Conservation (phyloP, 2,888 invertebrate species). For the Sympetrum striolatum region DNA sequence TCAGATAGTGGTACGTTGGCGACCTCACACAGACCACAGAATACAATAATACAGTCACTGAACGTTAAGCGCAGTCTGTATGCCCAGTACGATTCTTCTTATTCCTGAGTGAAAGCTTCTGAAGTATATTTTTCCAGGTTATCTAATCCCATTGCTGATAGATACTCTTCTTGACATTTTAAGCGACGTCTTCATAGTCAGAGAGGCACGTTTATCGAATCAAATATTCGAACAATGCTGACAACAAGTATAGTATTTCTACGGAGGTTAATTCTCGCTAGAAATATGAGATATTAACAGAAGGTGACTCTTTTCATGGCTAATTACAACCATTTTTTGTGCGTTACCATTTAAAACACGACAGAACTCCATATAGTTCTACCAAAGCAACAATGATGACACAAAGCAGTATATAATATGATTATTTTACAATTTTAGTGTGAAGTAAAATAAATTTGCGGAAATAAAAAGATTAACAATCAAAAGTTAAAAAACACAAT, state of each 20-base stretch:
- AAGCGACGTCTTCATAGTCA: not conserved
- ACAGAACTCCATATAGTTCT: too few relatives aligned
- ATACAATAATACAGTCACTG: not conserved
- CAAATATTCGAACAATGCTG: not conserved
- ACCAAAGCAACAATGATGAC: too few relatives aligned
- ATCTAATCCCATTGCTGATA: not conserved
- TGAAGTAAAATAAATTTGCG: too few relatives aligned
- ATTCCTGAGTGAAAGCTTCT: slow-evolving; percentile 8
- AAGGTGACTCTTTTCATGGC: too few relatives aligned
- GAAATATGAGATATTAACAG: too few relatives aligned
- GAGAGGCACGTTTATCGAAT: not conserved
- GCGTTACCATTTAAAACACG: too few relatives aligned
- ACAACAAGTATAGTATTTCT: not conserved
- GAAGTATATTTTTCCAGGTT: not conserved
- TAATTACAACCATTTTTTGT: too few relatives aligned
- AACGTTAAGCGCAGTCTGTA: not conserved
- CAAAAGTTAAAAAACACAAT: too few relatives aligned
- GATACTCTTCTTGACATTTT: not conserved
- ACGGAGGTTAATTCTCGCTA: too few relatives aligned
- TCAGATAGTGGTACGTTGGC: not conserved
- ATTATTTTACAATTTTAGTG: too few relatives aligned
- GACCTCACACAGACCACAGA: not conserved
- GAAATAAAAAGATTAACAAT: too few relatives aligned
- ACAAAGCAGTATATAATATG: too few relatives aligned
- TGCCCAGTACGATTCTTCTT: not conserved